Conservation (phyloP, 2,888 invertebrate species). For the Agrotis ipsilon region DNA sequence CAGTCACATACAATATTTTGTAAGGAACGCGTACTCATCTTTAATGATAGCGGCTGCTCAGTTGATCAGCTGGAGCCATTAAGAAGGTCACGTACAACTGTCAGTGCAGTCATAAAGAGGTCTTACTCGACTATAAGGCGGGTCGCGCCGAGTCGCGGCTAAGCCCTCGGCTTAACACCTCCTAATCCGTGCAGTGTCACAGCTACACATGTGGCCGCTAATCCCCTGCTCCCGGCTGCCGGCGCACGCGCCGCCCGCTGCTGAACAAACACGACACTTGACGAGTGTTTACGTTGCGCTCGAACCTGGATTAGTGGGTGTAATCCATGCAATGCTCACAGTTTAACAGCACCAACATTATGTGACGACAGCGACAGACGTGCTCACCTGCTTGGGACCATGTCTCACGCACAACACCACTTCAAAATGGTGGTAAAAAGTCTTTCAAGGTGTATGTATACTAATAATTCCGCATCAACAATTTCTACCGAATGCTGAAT, state of each 20-base stretch:
- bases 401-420: too few relatives aligned
- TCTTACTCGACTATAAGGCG: constrained; percentile 7
- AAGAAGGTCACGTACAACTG: constrained; percentile 32
- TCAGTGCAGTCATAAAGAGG: constrained; percentile 20
- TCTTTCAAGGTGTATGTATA: too few relatives aligned
- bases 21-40: background rate
- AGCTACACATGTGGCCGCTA: constrained; percentile 41
- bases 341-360: constrained; percentile 4
- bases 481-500: too few relatives aligned
- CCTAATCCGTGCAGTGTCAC: constrained; percentile 42
- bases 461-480: too few relatives aligned
- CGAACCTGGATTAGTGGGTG: constrained; percentile 50
- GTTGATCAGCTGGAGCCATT: background rate
- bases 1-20: too few relatives aligned
- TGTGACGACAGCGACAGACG: background rate
- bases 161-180: constrained; percentile 61
- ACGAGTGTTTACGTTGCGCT: constrained; percentile 58
- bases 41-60: background rate
- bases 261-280: constrained; percentile 51
- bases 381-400: background rate
- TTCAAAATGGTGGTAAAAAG: background rate
- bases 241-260: constrained; percentile 43
- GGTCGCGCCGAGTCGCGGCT: constrained; percentile 19
- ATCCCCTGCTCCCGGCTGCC: constrained; percentile 26
- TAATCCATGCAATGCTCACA: constrained; percentile 51